Conservation (phyloP, 2,888 invertebrate genomes). For the Apotomis betuletana region DNA sequence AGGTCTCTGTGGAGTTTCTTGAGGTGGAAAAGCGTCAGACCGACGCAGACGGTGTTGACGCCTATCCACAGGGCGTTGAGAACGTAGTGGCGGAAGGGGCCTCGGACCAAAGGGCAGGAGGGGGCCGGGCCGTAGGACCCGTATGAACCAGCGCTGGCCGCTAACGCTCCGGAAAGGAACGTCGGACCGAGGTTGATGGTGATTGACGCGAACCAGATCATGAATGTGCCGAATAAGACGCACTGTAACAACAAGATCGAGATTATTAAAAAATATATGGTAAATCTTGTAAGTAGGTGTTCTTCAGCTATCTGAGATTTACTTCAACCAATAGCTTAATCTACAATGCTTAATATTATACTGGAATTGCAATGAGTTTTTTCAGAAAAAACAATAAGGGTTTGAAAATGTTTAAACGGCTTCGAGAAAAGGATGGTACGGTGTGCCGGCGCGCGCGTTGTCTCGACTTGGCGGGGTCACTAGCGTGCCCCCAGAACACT, state of each 20-base stretch:
- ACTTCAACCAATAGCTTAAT: too few relatives aligned
- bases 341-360: too few relatives aligned
- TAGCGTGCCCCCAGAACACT: too few relatives aligned
- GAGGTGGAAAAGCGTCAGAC: conserved; percentile 92
- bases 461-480: too few relatives aligned
- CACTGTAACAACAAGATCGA: conserved; percentile 84
- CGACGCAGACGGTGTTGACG: conserved; percentile 93
- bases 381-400: too few relatives aligned
- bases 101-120: conserved; percentile 93
- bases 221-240: conserved; percentile 94
- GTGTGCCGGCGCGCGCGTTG: too few relatives aligned
- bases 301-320: too few relatives aligned
- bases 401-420: too few relatives aligned
- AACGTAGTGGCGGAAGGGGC: conserved; percentile 94
- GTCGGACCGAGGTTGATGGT: conserved; percentile 95
- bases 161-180: conserved; percentile 91
- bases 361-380: too few relatives aligned
- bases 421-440: too few relatives aligned
- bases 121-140: conserved; percentile 88
- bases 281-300: too few relatives aligned
- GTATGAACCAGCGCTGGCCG: conserved; percentile 89
- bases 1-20: conserved; percentile 91
- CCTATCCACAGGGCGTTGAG: conserved; percentile 95
- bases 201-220: conserved; percentile 97
- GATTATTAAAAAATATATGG: too few relatives aligned